Evolutionary conservation across 2,888 invertebrate genomes (phyloP).

Genomic region (Merodon equestris): DNA sequence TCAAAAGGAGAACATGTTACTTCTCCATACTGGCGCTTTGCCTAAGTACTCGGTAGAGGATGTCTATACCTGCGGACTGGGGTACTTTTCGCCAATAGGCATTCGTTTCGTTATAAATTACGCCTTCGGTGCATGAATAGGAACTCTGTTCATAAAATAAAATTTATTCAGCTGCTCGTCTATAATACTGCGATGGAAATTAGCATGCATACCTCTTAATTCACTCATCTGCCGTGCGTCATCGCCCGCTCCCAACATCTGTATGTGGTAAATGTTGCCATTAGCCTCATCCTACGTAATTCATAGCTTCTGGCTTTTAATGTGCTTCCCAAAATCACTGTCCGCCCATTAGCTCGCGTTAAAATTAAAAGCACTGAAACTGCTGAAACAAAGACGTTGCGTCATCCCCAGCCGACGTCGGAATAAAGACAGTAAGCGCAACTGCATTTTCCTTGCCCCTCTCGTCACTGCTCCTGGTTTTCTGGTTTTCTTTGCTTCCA

Average conservation of each 20-base stretch:
- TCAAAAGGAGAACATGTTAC: too few species aligned
- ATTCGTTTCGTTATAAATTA: too few species aligned
- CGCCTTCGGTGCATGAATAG: too few species aligned
- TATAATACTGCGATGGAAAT: too few species aligned
- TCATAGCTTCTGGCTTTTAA: neutral
- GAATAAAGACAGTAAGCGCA: slow-evolving; percentile 5
- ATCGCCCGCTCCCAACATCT: neutral
- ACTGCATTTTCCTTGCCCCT: neutral
- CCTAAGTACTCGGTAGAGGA: too few species aligned
- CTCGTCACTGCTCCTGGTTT: too few species aligned
- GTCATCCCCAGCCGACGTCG: neutral
- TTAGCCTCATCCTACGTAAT: too few species aligned
- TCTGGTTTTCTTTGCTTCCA: neutral
- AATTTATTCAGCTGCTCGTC: too few species aligned
- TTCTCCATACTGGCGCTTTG: too few species aligned
- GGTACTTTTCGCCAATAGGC: too few species aligned
- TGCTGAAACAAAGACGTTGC: neutral
- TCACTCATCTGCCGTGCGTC: neutral
- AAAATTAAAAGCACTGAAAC: slow-evolving; percentile 15
- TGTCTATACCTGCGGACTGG: too few species aligned
- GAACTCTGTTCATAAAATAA: too few species aligned
- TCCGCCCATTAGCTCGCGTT: neutral
- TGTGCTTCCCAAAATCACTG: neutral
- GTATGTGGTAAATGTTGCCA: neutral
- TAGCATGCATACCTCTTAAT: neutral